phyloP scores from a whole-genome alignment of 2,888 invertebrate genomes.

The Neoascia interrupta region DNA sequence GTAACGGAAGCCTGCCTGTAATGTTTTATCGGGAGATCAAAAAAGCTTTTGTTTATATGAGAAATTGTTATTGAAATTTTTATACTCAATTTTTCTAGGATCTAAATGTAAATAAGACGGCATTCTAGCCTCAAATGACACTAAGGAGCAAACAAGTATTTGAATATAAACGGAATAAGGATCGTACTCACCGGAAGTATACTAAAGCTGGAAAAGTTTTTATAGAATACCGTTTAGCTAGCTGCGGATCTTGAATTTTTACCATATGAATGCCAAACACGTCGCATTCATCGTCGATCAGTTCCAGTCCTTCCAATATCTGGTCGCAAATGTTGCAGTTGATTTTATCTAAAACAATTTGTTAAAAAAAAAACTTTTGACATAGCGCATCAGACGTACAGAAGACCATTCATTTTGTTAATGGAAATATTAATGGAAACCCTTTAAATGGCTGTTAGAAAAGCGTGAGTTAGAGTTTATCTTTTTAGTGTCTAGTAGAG shows the following conservation, averaged over 20 bases:
- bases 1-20: too few species aligned
- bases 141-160: too few species aligned
- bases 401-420: constrained; percentile 10
- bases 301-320: constrained; percentile 91
- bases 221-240: constrained; percentile 95
- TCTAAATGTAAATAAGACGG: too few species aligned
- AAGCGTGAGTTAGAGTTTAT: constrained; percentile 22
- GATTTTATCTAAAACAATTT: constrained; percentile 88
- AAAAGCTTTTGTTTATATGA: too few species aligned
- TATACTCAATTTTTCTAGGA: too few species aligned
- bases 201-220: constrained; percentile 96
- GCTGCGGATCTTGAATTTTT: constrained; percentile 93
- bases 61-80: too few species aligned
- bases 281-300: constrained; percentile 94
- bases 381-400: too few species aligned
- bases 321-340: constrained; percentile 95
- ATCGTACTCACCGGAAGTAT: constrained; percentile 89
- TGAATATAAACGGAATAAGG: too few species aligned
- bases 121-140: too few species aligned
- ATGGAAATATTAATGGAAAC: constrained; percentile 30
- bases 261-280: constrained; percentile 96
- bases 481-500: constrained; percentile 16
- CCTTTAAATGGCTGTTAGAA: constrained; percentile 24
- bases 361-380: not conserved
- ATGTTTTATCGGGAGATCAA: too few species aligned